Evolutionary conservation across 2,888 invertebrate species (phyloP), one percentile per base, ranked within the genome.

Genomic region (Ennomos fuscantarius): DNA sequence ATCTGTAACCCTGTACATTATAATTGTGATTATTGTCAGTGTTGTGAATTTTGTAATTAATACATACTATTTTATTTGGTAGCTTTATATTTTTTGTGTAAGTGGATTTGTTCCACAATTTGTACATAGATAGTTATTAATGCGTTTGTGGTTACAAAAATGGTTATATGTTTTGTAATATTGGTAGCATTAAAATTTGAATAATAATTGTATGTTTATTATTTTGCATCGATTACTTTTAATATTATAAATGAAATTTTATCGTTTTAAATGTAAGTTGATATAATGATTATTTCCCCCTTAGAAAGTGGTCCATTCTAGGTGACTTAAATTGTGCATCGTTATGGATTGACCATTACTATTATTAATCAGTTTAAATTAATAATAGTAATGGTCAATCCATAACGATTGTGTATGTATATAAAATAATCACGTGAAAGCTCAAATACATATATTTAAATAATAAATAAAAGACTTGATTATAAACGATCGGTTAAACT

Each of bases 231-330:
- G 12, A 13, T 51, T 60, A 63, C 11, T 36, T 31, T 34, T 36
- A 12, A 12, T 11, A 12, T 47, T 3, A 31, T 31, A 37, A 31
- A 47, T 39, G 12, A 24, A 48, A 34, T 42, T 39, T 43, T 6
- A 9, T 15, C 50, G 66, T 62, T 65, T 65, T 61, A 63, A 63
- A 55, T 24, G 9, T 63, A 61, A 63, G 59, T 61, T 36, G 50
- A 58, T 45, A 63, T 24, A 58, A 64, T 45, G 9, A 60, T 66
- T 55, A 67, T 68, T 76, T 78, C 71, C 79, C 87, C 79, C 72
- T 86, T 91, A 90, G 90, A 86, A 84, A 78, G 92, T 86, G 92
- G 92, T 91, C 92, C 92, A 92, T 86, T 82, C 76, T 90, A 92
- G 87, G 89, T 90, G 90, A 92, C 89, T 92, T 92, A 92, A 90